Evolutionary conservation across 2,797 vertebrate species (phyloP), one percentile per base, ranked within the genome.

Genomic region (Trematomus bernacchii): DNA sequence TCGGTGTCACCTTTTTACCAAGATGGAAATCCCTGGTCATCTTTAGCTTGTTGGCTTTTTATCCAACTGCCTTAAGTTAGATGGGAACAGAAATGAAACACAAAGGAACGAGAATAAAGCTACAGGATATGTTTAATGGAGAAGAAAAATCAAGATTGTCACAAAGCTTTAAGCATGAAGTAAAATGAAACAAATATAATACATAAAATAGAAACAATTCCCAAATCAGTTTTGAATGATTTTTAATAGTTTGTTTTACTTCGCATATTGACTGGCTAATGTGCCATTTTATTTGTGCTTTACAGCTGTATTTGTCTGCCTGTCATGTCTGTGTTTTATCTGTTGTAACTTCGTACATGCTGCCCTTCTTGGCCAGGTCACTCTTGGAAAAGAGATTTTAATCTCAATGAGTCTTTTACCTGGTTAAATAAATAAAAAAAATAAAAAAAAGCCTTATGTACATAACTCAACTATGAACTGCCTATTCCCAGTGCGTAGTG

Each of bases 401-500:
- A n/a, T n/a, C n/a, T n/a, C n/a, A n/a, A n/a, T n/a, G n/a, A n/a
- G n/a, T n/a, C n/a, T n/a, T n/a, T n/a, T n/a, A n/a, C n/a, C n/a
- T n/a, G n/a, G n/a, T n/a, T n/a, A n/a, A n/a, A n/a, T n/a, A n/a
- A n/a, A n/a, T n/a, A n/a, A n/a, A n/a, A n/a, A n/a, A n/a, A n/a
- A n/a, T n/a, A n/a, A n/a, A n/a, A n/a, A n/a, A n/a, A n/a, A n/a
- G 73, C 64, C 73, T 58, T 68, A 78, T 71, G 60, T 54, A 79
- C 21, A 66, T 81, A 74, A 74, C 75, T 83, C 63, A 82, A 84
- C 54, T 63, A 57, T 76, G 76, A 78, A 84, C 73, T 69, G 60
- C 77, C 83, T 70, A 87, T 94, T 95, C 91, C 87, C 91, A 91
- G 79, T 85, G 84, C 71, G 88, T 89, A 85, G 89, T 94, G 93